Evolutionary conservation across 1,140 invertebrate species (phyloP).

Genomic region (Hyles vespertilio): DNA sequence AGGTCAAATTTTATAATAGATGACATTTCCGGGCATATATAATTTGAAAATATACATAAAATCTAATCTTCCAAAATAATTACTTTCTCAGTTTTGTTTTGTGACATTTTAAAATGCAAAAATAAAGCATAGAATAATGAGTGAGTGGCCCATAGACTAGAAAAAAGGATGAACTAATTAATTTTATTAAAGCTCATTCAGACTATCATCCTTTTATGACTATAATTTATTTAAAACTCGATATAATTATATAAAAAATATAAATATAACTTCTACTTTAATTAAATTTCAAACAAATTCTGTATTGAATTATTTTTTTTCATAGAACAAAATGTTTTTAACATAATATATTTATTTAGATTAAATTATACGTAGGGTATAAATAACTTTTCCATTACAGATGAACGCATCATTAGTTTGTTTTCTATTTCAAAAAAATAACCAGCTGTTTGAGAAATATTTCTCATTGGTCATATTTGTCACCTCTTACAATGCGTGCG

Average conservation of each 20-base stretch:
- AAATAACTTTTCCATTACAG: not conserved
- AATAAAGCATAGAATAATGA: too few relatives aligned
- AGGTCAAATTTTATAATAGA: conserved; percentile 69
- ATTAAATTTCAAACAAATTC: not conserved
- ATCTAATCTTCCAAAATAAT: not conserved
- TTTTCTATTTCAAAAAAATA: conserved; percentile 12
- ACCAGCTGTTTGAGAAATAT: conserved; percentile 12
- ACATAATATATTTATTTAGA: not conserved
- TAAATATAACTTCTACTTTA: not conserved
- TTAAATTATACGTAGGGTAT: not conserved
- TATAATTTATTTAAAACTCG: too few relatives aligned
- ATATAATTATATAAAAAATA: too few relatives aligned
- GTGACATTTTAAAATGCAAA: too few relatives aligned
- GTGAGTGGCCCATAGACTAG: too few relatives aligned
- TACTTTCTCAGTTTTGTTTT: not conserved
- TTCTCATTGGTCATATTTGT: conserved; percentile 13
- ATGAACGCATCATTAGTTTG: conserved; percentile 13
- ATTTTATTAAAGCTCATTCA: too few relatives aligned
- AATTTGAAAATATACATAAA: conserved; percentile 15
- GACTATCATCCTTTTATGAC: too few relatives aligned
- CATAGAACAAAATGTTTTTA: too few relatives aligned
- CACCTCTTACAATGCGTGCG: not conserved
- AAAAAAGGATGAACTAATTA: too few relatives aligned
- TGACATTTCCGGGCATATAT: conserved; percentile 46
- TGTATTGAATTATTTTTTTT: too few relatives aligned